Evolutionary conservation across 2,113 vertebrate species (phyloP).

Genomic region (Steatornis caripensis): DNA sequence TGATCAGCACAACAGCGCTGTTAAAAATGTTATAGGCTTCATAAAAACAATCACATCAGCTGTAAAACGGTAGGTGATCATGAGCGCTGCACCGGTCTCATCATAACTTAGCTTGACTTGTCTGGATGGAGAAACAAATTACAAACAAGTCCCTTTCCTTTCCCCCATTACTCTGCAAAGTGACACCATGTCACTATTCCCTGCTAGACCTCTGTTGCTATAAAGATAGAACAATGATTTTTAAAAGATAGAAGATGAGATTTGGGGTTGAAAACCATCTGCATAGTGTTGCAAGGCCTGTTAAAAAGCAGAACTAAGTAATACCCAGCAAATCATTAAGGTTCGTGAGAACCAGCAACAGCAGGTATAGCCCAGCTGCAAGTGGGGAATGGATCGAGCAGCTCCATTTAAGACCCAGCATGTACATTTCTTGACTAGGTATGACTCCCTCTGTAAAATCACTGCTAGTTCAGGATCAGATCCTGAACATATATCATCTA

Average conservation of each 20-base stretch:
- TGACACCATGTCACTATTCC: conserved; percentile 27
- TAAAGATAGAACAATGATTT: conserved; percentile 62
- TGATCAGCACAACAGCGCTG: conserved; percentile 55
- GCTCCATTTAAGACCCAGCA: background rate
- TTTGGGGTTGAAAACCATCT: conserved; percentile 32
- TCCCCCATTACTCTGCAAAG: conserved; percentile 47
- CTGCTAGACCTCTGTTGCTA: conserved; percentile 30
- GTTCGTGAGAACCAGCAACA: background rate
- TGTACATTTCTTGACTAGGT: background rate
- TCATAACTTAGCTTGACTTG: conserved; percentile 71
- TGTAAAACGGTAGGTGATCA: conserved; percentile 75
- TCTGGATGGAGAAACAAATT: conserved; percentile 74
- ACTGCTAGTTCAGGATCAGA: background rate
- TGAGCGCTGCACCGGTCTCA: conserved; percentile 47
- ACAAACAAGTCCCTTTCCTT: conserved; percentile 49
- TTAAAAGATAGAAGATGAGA: conserved; percentile 52
- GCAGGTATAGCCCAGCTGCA: background rate
- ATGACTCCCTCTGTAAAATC: background rate
- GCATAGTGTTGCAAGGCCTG: background rate
- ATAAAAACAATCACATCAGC: conserved; percentile 75
- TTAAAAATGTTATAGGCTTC: conserved; percentile 70
- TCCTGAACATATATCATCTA: background rate
- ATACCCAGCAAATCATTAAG: background rate
- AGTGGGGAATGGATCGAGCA: background rate
- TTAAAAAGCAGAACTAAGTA: conserved; percentile 19